Evolutionary conservation across 2,888 invertebrate genomes (phyloP), one percentile per base, ranked within the genome.

Genomic region (Leptopilina drosophilae): DNA sequence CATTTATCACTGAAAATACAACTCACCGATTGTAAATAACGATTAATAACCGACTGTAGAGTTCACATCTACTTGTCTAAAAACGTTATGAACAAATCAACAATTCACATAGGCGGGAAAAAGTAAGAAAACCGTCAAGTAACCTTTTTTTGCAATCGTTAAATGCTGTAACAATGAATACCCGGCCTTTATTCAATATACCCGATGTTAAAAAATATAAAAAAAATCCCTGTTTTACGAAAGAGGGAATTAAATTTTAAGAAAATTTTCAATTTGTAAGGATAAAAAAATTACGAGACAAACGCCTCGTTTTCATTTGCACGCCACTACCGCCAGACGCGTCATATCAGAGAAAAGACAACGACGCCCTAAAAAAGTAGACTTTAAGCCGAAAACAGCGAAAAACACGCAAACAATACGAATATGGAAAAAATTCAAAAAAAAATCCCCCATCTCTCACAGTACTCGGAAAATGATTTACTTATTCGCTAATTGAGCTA

Each of bases 401-500:
- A 75, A 67, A 76, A 80, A 76, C 62, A 66, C 9, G 15, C n/a
- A 2, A 66, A n/a, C 53, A 7, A 11, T 9, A 59, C 80, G 67
- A 79, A 67, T 66, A 77, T 20, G 73, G 79, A 83, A 85, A 80
- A 78, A 85, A 83, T 84, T 86, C 81, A 0, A 20, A 5, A 69
- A 84, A 87, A 89, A 87, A 82, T 83, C 3, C 76, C 2, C 76
- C 15, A 80, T 26, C 11, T 9, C 77, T 85, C 84, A 62, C 81
- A 84, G 84, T 77, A 14, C 59, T 33, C 40, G 64, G 5, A 9
- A 12, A 2, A n/a, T 5, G 11, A 5, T n/a, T 40, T 73, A 56
- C 4, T 33, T n/a, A 33, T 33, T 59, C 1, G 33, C n/a, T 33
- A 53, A 26, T 33, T 2, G n/a, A 56, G 33, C 26, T 73, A 8